Evolutionary conservation across 2,113 vertebrate species (phyloP).

Genomic region (Pachyramphus minor): DNA sequence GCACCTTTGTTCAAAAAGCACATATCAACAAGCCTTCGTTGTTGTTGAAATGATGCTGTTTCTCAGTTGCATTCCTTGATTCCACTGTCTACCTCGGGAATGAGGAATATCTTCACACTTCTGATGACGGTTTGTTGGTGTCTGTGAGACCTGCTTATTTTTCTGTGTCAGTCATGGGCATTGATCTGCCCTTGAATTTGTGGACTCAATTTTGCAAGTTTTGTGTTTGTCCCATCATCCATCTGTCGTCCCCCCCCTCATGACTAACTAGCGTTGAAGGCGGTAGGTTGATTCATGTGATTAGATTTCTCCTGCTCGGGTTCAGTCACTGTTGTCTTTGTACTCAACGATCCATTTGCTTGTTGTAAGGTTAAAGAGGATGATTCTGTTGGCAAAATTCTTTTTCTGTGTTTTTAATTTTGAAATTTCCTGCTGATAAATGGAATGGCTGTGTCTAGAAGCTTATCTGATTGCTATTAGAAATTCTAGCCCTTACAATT

Average conservation of each 20-base stretch:
- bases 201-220: neutral
- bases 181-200: neutral
- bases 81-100: neutral
- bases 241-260: fast-evolving
- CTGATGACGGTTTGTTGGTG: neutral
- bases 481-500: neutral
- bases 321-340: neutral
- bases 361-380: neutral
- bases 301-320: neutral
- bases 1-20: neutral
- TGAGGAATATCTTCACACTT: neutral
- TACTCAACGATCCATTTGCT: neutral
- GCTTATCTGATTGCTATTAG: neutral
- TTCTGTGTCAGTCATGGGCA: neutral
- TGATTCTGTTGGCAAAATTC: neutral
- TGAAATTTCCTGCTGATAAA: neutral
- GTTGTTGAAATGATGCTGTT: neutral
- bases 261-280: neutral
- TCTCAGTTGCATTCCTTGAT: neutral
- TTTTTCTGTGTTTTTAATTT: neutral
- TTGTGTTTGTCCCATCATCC: neutral
- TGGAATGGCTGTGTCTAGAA: neutral
- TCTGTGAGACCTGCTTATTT: neutral
- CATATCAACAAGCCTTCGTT: fast-evolving
- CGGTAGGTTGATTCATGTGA: neutral